Conservation (phyloP, 1,140 invertebrate genomes). For the Drosophila bocqueti region DNA sequence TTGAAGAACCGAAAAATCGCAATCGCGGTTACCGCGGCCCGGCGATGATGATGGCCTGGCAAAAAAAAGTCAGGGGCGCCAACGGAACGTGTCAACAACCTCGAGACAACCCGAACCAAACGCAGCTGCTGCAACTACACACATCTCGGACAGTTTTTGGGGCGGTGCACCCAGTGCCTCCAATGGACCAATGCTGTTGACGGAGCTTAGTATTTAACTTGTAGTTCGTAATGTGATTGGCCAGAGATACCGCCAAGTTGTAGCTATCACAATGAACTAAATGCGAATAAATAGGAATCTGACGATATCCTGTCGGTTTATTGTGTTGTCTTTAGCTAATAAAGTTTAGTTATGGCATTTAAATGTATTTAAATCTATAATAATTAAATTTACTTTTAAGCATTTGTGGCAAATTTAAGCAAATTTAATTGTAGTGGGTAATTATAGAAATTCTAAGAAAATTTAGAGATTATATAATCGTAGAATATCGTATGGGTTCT, state of each 20-base stretch:
- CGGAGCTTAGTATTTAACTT: too few relatives aligned
- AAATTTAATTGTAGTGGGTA: not conserved
- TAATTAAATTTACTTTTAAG: not conserved
- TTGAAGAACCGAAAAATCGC: constrained; percentile 29
- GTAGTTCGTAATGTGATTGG: not conserved
- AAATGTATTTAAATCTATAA: not conserved
- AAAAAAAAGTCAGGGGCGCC: constrained; percentile 71
- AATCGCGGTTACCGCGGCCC: constrained; percentile 17
- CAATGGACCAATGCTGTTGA: constrained; percentile 22
- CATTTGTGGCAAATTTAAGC: not conserved
- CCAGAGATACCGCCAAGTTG: not conserved
- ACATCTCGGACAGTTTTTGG: constrained; percentile 12
- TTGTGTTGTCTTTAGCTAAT: too few relatives aligned
- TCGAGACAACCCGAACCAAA: constrained; percentile 45
- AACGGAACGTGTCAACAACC: constrained; percentile 77
- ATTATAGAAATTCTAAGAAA: not conserved
- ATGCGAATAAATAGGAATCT: not conserved
- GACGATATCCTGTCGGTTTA: too few relatives aligned
- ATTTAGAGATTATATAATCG: too few relatives aligned
- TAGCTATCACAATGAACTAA: not conserved
- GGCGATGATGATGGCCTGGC: constrained; percentile 16
- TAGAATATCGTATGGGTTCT: too few relatives aligned
- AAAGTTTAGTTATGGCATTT: not conserved
- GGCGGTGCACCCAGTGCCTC: not conserved
- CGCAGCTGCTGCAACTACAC: constrained; percentile 27